Evolutionary conservation across 92 coral and sea anemone genomes (phyloP), one percentile per base, ranked within the genome.

Genomic region (Epizoanthus illoricatus): DNA sequence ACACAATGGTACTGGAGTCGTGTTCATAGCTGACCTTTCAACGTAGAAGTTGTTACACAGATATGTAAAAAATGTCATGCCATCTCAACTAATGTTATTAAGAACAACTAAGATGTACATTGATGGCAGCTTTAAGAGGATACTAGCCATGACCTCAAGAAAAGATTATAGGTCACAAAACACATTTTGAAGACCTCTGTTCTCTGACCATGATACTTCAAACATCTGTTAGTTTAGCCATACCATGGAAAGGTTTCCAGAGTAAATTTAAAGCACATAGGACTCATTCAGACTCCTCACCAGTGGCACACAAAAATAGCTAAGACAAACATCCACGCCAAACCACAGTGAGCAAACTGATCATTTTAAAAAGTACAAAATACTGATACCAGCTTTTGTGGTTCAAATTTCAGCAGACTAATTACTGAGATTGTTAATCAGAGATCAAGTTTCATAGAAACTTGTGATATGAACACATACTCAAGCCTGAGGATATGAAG

Each of bases 11-110:
- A 12, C 40, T 71, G 64, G 39, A 23, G 45, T 52, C 80, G 57
- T 74, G 60, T 57, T 74, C 40, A 15, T 24, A 56, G 5, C 65
- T 74, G 65, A 84, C 90, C 89, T 87, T 89, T 85, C 86, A 87
- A 74, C 83, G 24, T 80, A 65, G 71, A 91, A 39, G 66, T 49
- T 83, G 84, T 75, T 86, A 86, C 89, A 68, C 69, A 86, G 89
- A 90, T 75, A 92, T 92, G 81, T 65, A 18, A 80, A 84, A 69
- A 84, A 92, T 92, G 92, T 84, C 95, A 89, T 89, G 94, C 88
- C 75, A 89, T 87, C 80, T 74, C 66, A 19, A 28, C 40, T 74
- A 74, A 74, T 74, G 57, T 41, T 57, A 74, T 74, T 74, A 74
- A 57, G 66, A 74, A 74, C 39, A 57, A 28, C 36, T 28, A 28